A percentile compares a stretch with the other conserved stretches of the same genome.
Evolutionary conservation across 2,113 vertebrate genomes (phyloP).

Genomic region (Malurus alboscapulatus): DNA sequence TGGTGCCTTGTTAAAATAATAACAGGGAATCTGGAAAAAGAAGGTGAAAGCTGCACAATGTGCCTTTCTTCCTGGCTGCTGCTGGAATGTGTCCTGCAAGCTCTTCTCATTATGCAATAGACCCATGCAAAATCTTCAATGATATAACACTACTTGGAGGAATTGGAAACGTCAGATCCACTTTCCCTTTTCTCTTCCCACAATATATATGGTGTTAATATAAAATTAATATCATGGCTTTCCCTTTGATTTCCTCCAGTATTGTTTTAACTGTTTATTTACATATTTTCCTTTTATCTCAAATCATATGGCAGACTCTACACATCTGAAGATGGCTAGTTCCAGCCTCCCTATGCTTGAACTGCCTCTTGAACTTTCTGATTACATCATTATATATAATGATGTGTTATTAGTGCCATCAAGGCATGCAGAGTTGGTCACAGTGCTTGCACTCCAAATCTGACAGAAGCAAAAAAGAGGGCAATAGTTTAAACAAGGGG

Average conservation of each 20-base stretch:
- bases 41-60: conserved; percentile 1
- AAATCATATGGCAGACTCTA: background rate
- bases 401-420: conserved; percentile 54
- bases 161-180: background rate
- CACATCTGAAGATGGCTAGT: conserved; percentile 7
- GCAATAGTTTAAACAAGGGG: conserved; percentile 53
- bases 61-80: conserved; percentile 22
- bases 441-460: conserved; percentile 23
- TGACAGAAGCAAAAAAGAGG: conserved; percentile 47
- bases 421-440: conserved; percentile 32
- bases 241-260: background rate
- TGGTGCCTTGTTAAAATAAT: conserved; percentile 38
- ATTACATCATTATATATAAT: conserved; percentile 58
- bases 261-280: conserved; percentile 42
- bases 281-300: background rate
- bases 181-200: background rate
- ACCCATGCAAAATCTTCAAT: background rate
- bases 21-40: background rate
- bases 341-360: conserved; percentile 30
- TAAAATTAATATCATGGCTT: background rate
- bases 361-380: conserved; percentile 61
- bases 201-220: background rate
- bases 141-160: background rate
- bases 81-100: background rate
- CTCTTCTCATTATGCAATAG: background rate